These are phyloP conservation scores for Drosophila colorata DNA, from an alignment of 2,888 invertebrate species.

Conservation along the genomic window DNA sequence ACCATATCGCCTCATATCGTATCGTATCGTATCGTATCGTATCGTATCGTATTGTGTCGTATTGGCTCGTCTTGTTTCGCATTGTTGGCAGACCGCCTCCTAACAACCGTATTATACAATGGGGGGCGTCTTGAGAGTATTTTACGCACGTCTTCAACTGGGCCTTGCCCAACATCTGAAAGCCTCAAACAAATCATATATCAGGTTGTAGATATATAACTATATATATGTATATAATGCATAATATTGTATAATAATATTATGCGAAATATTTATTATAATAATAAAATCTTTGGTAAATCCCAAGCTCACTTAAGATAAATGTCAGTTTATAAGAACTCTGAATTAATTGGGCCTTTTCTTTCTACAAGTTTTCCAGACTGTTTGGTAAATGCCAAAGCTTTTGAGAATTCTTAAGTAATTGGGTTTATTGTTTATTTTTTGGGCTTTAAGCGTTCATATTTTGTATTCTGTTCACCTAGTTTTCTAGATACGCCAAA, in stretches of 20 bases:
- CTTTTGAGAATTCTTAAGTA: conserved; percentile 4
- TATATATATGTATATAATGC: no score
- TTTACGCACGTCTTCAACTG: conserved; percentile 38
- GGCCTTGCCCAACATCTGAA: conserved; percentile 40
- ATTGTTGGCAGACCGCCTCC: conserved; percentile 22
- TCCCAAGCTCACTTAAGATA: conserved; percentile 6
- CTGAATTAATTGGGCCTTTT: not conserved
- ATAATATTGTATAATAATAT: not conserved
- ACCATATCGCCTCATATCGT: conserved; percentile 15
- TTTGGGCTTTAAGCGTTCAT: not conserved
- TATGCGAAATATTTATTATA: not conserved
- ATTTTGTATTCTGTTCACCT: conserved; percentile 2
- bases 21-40: no score
- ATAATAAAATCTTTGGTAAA: no score
- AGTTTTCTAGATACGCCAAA: conserved; percentile 1
- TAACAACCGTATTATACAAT: conserved; percentile 41
- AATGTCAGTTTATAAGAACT: conserved; percentile 5
- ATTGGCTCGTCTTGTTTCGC: conserved; percentile 13
- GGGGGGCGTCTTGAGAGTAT: conserved; percentile 35
- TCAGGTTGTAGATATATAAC: not conserved
- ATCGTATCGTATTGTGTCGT: conserved; percentile 20
- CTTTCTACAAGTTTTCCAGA: not conserved
- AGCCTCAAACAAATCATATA: conserved; percentile 9
- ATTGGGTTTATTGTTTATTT: not conserved
- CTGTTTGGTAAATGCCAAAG: not conserved